Evolutionary conservation across 2,797 vertebrate species (phyloP).

Genomic region (Labeo calbasu): DNA sequence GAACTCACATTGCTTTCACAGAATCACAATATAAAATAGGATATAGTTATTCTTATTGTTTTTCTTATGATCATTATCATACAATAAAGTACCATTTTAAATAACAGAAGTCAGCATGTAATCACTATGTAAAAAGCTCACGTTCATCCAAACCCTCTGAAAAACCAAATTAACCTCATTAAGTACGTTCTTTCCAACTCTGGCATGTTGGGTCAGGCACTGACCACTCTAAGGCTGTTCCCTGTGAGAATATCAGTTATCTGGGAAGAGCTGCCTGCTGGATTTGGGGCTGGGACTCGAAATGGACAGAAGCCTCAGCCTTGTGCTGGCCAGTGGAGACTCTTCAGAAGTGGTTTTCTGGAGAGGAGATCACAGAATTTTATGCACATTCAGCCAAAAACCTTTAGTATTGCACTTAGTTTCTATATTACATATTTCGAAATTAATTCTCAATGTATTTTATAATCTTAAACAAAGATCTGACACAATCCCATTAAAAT

Average conservation of each 20-base stretch:
- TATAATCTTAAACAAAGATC: background rate
- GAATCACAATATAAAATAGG: background rate
- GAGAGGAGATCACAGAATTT: background rate
- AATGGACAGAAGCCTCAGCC: constrained; percentile 33
- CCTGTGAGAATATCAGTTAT: background rate
- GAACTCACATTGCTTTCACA: background rate
- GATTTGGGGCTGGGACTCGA: constrained; percentile 9
- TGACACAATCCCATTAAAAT: background rate
- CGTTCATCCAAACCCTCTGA: background rate
- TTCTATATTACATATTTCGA: background rate
- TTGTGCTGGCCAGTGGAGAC: constrained; percentile 42
- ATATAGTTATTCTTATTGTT: background rate
- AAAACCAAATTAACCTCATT: background rate
- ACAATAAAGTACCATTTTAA: background rate
- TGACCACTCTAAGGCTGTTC: background rate
- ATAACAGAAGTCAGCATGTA: background rate
- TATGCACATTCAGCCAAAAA: background rate
- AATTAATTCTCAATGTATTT: background rate
- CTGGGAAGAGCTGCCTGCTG: constrained; percentile 18
- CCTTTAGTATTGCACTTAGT: background rate
- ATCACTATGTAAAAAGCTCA: background rate
- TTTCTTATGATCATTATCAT: background rate
- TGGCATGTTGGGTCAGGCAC: background rate
- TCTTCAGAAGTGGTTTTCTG: constrained; percentile 36
- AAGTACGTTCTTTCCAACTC: background rate